Evolutionary conservation across 2,113 vertebrate genomes (phyloP), one percentile per base, ranked within the genome.

Genomic region (Lutjanus erythropterus): DNA sequence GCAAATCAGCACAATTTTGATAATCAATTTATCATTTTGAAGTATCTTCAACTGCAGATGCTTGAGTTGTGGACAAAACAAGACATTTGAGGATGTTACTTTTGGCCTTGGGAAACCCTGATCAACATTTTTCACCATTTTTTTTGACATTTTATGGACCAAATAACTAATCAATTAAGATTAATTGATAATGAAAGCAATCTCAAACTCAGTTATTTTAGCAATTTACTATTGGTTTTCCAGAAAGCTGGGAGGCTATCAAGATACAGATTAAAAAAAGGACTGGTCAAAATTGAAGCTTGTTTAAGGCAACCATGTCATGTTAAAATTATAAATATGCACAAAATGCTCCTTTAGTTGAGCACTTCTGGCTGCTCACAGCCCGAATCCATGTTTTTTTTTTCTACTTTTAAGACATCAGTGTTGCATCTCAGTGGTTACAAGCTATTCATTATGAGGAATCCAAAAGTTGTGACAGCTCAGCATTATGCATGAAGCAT

Each of bases 381-480:
- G 23, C 58, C 5, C 50, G 78, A 69, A 88, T 78, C 44, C 25
- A 39, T 73, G 68, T 59, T 55, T n/a, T n/a, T n/a, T n/a, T n/a
- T n/a, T n/a, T 42, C n/a, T 27, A 41, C 33, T 72, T 69, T 33
- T 14, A 31, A 71, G 27, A 41, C 78, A 69, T 6, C 55, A 69
- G 16, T 11, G 68, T 31, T 65, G 23, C 37, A 44, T 68, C 70
- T 29, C 66, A 31, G 52, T 23, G 37, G 78, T 73, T 66, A 31
- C 27, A 78, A 62, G 33, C 62, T 74, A 70, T 80, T 73, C 69
- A 81, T 90, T 80, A 55, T 70, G 66, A 59, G 72, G 49, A 64
- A 71, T 79, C 59, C 52, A 47, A 67, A 74, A 33, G 44, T 55
- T 53, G 79, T 61, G 79, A 81, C 75, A 77, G 81, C 73, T 78